A percentile compares a stretch with the other conserved stretches of the same genome.
Evolutionary conservation across 2,888 invertebrate genomes (phyloP).

Genomic region (Euspilapteryx auroguttella): DNA sequence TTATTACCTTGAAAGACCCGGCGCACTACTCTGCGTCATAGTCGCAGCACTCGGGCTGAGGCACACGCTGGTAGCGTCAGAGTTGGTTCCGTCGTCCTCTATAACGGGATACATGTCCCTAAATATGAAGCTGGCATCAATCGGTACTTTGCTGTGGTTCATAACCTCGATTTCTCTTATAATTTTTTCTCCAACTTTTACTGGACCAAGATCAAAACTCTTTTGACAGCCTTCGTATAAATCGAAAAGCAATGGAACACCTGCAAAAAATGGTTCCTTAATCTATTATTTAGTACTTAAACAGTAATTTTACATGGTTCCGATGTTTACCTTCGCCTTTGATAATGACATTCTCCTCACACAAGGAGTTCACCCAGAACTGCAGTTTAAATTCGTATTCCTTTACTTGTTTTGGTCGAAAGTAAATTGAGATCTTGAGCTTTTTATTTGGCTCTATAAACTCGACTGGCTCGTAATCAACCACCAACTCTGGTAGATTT

Average conservation of each 20-base stretch:
- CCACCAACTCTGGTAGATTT: slow-evolving; percentile 47
- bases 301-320: neutral
- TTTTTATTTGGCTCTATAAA: slow-evolving; percentile 35
- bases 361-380: slow-evolving; percentile 57
- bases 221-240: slow-evolving; percentile 52
- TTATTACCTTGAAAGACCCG: neutral
- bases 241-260: slow-evolving; percentile 40
- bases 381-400: slow-evolving; percentile 49
- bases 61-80: slow-evolving; percentile 39
- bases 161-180: slow-evolving; percentile 57
- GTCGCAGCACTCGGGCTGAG: slow-evolving; percentile 16
- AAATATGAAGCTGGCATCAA: slow-evolving; percentile 56
- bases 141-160: slow-evolving; percentile 56
- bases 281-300: slow-evolving; percentile 1
- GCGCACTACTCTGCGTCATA: neutral
- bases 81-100: slow-evolving; percentile 21
- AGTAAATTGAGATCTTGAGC: slow-evolving; percentile 50
- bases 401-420: slow-evolving; percentile 54
- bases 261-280: slow-evolving; percentile 16
- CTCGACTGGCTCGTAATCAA: slow-evolving; percentile 34
- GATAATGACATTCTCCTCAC: slow-evolving; percentile 47
- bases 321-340: slow-evolving; percentile 54
- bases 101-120: slow-evolving; percentile 39
- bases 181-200: slow-evolving; percentile 49
- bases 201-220: slow-evolving; percentile 39